Base-by-base conservation (phyloP, 2,113 vertebrate species). In the Parus major region DNA sequence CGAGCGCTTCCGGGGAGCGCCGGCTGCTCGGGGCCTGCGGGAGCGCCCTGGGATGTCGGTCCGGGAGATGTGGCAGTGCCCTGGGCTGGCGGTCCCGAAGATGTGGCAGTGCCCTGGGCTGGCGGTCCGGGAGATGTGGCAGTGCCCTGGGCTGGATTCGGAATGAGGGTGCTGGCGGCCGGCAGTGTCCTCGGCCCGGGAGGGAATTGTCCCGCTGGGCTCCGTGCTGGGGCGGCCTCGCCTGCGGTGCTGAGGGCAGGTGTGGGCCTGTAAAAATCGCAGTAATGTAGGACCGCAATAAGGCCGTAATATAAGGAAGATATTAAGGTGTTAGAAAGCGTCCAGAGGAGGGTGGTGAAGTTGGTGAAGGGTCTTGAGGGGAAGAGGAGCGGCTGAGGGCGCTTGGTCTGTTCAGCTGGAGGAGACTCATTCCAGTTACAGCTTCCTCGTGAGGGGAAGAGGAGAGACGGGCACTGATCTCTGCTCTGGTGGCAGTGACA, bases 371-470 rank as follows among this genome's bases (percentile, higher is more conserved):
- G 42, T 19, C 29, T 39, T 29, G 60, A 65, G 35, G n/a, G 28
- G 49, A 73, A 16, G 42, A 35, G 29, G 52, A 49, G 60, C 7
- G 22, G 59, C 50, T 85, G 70, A 16, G 8, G 8, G 15, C 46
- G 5, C 47, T 86, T 23, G 39, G 28, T 69, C 5, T 33, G 46
- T 36, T 69, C 63, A 19, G 22, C 22, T 39, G 63, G 36, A 50
- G 61, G 52, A 59, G 14, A 10, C n/a, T 39, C 33, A 10, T 20
- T 4, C 3, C 36, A 25, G 31, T 52, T 44, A 14, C 31, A 59
- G 0, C 27, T 57, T 35, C 17, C 18, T 44, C 10, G 15, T 24
- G n/a, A 29, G 24, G n/a, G n/a, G 15, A 42, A 2, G 11, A 21
- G 53, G 21, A 44, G 61, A 31, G 46, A 5, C 46, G 20, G 33